Evolutionary conservation across 2,113 vertebrate species (phyloP), one percentile per base, ranked within the genome.

Genomic region (Psettodes erumei): DNA sequence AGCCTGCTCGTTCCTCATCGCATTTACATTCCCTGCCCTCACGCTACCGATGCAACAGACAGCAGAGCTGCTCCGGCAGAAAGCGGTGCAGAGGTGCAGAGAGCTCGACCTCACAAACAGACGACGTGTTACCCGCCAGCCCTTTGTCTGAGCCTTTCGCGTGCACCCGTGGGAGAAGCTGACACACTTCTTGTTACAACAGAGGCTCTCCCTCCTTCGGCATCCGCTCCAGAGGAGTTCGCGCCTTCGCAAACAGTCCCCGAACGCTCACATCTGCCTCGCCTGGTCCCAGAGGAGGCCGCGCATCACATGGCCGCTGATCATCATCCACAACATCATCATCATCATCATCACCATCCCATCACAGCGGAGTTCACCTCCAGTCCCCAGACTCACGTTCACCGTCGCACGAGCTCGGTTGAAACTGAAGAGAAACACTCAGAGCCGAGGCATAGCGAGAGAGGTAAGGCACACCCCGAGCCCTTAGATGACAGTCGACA

Each of bases 11-110:
- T 90, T 80, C 75, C 83, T 89, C 82, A 86, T 71, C 78, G 71
- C 63, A 86, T 88, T 90, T 81, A 85, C 74, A 90, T 84, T 79
- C 76, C 81, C 72, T 82, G 66, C 87, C 82, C 84, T 88, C 75
- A 72, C 62, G 73, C 55, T 59, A 72, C 82, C 73, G 73, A 86
- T 74, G 71, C 84, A 75, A 70, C 87, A 77, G 83, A 82, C 71
- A 76, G 35, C 38, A 53, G 40, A 72, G 75, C 73, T 74, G 63
- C 69, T 47, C 61, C 86, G 30, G 66, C 72, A 61, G 33, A 79
- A 75, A 70, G 60, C n/a, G n/a, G n/a, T n/a, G n/a, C 71, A 43
- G 48, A 60, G 61, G 33, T 48, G 51, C 69, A 64, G 67, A 60
- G 43, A 77, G 67, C 83, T 82, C 75, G 35, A 50, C 48, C 35